Percentiles rank a stretch among this genome's conserved stretches.
Evolutionary conservation across 2,888 invertebrate species (phyloP).

Genomic region (Amphipyra berbera): DNA sequence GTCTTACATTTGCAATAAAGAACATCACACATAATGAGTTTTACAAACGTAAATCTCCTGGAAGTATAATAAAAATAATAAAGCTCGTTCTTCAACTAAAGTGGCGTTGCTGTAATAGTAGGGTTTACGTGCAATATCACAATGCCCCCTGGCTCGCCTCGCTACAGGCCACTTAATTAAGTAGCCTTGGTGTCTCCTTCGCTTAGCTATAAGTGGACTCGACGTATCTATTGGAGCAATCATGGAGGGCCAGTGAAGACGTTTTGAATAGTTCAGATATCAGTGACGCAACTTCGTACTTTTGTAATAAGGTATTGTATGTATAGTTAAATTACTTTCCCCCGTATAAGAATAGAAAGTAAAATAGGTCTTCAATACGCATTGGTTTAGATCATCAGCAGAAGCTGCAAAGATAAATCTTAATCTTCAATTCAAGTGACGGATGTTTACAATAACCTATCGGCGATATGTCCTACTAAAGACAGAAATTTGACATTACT

Average conservation of each 20-base stretch:
- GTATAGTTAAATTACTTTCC: too few relatives aligned
- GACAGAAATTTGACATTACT: too few relatives aligned
- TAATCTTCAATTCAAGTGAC: too few relatives aligned
- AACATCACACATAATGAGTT: too few relatives aligned
- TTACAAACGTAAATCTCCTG: too few relatives aligned
- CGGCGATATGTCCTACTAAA: too few relatives aligned
- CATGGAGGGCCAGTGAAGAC: conserved; percentile 25
- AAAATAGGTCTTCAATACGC: too few relatives aligned
- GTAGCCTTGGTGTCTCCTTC: conserved; percentile 36
- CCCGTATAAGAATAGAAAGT: too few relatives aligned
- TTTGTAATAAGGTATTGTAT: background rate
- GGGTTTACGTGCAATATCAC: conserved; percentile 42
- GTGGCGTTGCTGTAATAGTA: conserved; percentile 17
- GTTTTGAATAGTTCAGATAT: background rate
- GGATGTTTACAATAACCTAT: too few relatives aligned
- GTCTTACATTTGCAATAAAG: too few relatives aligned
- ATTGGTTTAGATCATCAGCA: too few relatives aligned
- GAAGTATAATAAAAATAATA: conserved; percentile 16
- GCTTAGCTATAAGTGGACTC: conserved; percentile 38
- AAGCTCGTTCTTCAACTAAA: conserved; percentile 2
- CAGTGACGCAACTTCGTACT: background rate
- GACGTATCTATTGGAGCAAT: conserved; percentile 31
- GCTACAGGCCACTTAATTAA: conserved; percentile 46
- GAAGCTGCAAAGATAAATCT: too few relatives aligned
- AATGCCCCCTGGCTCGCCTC: conserved; percentile 16